phyloP scores from a whole-genome alignment of 2,797 vertebrate genomes.

The Cercopithecus hamlyni region DNA sequence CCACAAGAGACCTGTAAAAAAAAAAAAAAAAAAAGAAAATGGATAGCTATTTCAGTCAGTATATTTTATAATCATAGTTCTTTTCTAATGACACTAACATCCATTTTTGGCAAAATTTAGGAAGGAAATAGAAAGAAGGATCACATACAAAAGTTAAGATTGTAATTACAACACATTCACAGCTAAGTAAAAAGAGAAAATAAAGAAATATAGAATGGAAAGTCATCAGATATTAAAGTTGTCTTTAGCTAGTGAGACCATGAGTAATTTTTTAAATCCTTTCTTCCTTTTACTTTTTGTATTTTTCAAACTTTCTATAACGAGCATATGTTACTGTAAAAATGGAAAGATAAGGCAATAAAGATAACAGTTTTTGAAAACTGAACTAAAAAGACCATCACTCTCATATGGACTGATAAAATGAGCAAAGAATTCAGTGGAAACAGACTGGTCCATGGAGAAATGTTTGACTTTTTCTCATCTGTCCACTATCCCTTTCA shows the following conservation, averaged over 20 bases:
- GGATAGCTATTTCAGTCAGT: background rate
- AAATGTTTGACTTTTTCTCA: background rate
- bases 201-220: conserved; percentile 6
- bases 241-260: background rate
- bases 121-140: background rate
- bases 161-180: conserved; percentile 43
- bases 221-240: background rate
- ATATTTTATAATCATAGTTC: conserved; percentile 16
- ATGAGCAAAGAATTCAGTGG: conserved; percentile 38
- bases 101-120: conserved; percentile 36
- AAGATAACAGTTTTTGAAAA: conserved; percentile 49
- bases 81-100: conserved; percentile 26
- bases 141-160: conserved; percentile 43
- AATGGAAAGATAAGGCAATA: conserved; percentile 41
- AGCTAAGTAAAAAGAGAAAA: conserved; percentile 10
- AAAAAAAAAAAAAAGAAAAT: conserved; percentile 69
- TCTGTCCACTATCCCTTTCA: background rate
- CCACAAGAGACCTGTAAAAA: conserved; percentile 92
- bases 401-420: conserved; percentile 29
- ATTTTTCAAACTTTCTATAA: conserved; percentile 40
- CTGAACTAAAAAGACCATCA: conserved; percentile 23
- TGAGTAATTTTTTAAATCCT: background rate
- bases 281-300: conserved; percentile 5
- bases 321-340: conserved; percentile 40
- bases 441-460: background rate